A percentile compares a stretch with the other conserved stretches of the same genome.
phyloP scores from a whole-genome alignment of 2,797 vertebrate genomes.

The Pseudochirops cupreus region DNA sequence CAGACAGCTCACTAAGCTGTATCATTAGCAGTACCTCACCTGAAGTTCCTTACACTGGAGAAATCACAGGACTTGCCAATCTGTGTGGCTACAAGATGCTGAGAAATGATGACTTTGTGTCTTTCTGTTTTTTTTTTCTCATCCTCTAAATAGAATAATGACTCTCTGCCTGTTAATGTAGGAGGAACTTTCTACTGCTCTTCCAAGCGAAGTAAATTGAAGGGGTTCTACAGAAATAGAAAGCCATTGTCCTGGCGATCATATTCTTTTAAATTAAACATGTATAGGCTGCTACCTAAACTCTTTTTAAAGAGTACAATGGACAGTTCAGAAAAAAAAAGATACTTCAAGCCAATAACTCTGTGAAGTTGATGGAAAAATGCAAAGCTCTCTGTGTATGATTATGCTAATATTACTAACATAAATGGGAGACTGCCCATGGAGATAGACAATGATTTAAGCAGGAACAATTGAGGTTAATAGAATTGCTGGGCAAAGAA shows the following conservation, averaged over 20 bases:
- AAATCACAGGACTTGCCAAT: not conserved
- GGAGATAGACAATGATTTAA: slow-evolving; percentile 57
- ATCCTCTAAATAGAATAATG: not conserved
- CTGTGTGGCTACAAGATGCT: not conserved
- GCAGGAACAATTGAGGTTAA: slow-evolving; percentile 63
- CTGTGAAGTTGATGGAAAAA: slow-evolving; percentile 51
- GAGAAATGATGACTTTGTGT: not conserved
- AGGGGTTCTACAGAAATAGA: slow-evolving; percentile 30
- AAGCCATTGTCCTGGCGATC: slow-evolving; percentile 18
- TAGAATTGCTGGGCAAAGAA: slow-evolving; percentile 56
- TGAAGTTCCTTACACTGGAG: not conserved
- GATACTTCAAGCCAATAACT: slow-evolving; percentile 57
- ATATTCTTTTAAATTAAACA: slow-evolving; percentile 59
- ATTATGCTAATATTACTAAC: slow-evolving; percentile 30
- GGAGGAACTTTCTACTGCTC: slow-evolving; percentile 6
- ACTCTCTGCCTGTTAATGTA: not conserved
- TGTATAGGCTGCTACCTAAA: slow-evolving; percentile 60
- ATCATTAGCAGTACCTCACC: not conserved
- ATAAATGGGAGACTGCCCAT: slow-evolving; percentile 54
- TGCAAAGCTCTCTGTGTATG: slow-evolving; percentile 52
- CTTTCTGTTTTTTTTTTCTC: slow-evolving; percentile 18
- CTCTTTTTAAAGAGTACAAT: slow-evolving; percentile 60
- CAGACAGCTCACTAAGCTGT: not conserved
- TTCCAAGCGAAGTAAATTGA: not conserved
- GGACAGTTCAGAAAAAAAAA: slow-evolving; percentile 61